Conservation (phyloP, 2,797 vertebrate genomes). For the Varecia variegata region DNA sequence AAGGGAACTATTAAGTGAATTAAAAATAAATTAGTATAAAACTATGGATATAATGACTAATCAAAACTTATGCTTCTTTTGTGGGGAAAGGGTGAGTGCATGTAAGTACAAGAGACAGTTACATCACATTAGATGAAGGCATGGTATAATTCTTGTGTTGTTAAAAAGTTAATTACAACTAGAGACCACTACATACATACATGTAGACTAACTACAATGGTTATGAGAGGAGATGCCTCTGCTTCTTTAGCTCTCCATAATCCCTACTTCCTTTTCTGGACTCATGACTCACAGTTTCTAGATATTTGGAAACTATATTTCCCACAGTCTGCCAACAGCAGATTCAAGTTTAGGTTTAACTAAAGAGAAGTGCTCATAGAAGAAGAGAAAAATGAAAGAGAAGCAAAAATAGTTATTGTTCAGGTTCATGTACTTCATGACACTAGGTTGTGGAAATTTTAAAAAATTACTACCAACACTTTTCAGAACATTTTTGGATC, state of each 20-base stretch:
- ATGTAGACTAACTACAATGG: too few species aligned
- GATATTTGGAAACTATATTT: background rate
- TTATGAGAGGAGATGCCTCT: too few species aligned
- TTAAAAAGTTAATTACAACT: background rate
- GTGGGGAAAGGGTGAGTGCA: background rate
- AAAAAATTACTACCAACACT: background rate
- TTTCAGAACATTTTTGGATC: background rate
- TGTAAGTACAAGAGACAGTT: background rate
- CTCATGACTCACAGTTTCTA: background rate
- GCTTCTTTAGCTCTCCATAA: background rate
- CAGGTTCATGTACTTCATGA: background rate
- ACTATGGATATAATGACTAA: background rate
- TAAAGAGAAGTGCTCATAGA: background rate
- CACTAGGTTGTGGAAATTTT: background rate
- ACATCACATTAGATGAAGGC: background rate
- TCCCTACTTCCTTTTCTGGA: background rate
- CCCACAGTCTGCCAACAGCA: background rate
- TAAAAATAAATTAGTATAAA: background rate
- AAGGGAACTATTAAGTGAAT: background rate
- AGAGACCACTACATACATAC: background rate
- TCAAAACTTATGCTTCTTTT: background rate
- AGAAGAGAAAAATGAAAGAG: background rate
- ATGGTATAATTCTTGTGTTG: background rate
- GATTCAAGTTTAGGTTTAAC: background rate
- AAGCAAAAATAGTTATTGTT: background rate